These are phyloP conservation scores for Serripes groenlandicus DNA, from an alignment of 2,888 invertebrate genomes.

Conservation along the genomic window DNA sequence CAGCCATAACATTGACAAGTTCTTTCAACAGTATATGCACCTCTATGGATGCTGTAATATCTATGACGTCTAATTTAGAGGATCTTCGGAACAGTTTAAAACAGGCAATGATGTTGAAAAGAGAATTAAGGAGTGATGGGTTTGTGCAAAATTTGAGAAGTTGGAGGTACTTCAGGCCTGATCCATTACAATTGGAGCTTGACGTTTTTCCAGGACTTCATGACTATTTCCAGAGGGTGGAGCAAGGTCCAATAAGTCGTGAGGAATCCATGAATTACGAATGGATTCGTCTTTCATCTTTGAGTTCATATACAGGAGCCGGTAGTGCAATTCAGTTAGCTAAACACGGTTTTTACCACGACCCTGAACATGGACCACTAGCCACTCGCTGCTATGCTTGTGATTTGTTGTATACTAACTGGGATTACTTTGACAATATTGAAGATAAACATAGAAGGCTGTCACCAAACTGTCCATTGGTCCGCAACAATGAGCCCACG, in stretches of 20 bases:
- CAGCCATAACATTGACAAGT: no score
- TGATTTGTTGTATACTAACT: neutral
- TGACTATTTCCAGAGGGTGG: neutral
- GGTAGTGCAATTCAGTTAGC: constrained; percentile 40
- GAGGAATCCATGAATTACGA: constrained; percentile 40
- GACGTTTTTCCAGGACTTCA: neutral
- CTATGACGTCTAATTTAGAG: no score
- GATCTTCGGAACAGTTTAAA: no score
- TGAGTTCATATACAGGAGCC: constrained; percentile 31
- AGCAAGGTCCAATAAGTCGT: neutral
- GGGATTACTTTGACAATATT: neutral
- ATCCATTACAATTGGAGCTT: neutral
- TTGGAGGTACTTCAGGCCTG: neutral
- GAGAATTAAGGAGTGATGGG: no score
- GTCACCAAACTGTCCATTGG: neutral
- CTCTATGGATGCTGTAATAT: no score
- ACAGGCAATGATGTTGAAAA: no score
- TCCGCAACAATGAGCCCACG: no score
- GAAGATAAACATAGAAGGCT: neutral
- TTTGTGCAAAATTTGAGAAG: neutral
- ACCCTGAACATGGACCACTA: constrained; percentile 12
- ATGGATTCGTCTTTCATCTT: constrained; percentile 38
- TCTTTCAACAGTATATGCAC: no score
- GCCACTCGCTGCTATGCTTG: constrained; percentile 5
- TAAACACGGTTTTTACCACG: constrained; percentile 48